Percentiles rank a stretch among this genome's conserved stretches.
Evolutionary conservation across 2,888 invertebrate genomes (phyloP).

Genomic region (Chirona hameri): DNA sequence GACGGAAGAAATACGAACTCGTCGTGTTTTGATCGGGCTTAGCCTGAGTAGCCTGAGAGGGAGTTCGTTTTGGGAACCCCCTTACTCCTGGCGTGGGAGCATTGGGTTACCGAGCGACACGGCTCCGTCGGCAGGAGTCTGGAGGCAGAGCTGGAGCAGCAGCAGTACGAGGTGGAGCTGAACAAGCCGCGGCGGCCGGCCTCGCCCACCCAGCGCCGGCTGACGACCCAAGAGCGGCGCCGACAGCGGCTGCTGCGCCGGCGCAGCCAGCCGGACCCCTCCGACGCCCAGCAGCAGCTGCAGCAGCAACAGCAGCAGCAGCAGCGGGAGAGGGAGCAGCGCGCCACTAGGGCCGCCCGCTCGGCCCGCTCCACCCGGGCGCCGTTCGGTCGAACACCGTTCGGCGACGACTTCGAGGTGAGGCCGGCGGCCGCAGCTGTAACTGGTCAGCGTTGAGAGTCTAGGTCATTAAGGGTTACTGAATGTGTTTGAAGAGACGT

Average conservation of each 20-base stretch:
- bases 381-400: no score
- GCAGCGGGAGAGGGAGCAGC: no score
- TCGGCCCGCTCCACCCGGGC: background rate
- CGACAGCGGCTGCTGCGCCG: slow-evolving; percentile 8
- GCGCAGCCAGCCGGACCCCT: background rate
- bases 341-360: slow-evolving; percentile 29
- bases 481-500: background rate
- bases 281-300: background rate
- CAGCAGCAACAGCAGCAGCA: background rate
- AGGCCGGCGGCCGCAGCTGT: no score
- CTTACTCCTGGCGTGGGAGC: no score
- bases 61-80: no score
- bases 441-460: no score
- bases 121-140: background rate
- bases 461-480: no score
- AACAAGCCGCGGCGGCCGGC: background rate
- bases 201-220: background rate
- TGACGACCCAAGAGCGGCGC: background rate
- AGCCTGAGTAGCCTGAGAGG: no score
- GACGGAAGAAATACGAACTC: no score
- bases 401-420: slow-evolving; percentile 35
- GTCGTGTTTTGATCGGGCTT: no score
- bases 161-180: background rate
- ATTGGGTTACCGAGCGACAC: no score
- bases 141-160: slow-evolving; percentile 25